Percentiles rank a stretch among this genome's conserved stretches.
These are phyloP conservation scores for Syndactyla subalaris DNA, from an alignment of 2,797 vertebrate species.

Conservation along the genomic window DNA sequence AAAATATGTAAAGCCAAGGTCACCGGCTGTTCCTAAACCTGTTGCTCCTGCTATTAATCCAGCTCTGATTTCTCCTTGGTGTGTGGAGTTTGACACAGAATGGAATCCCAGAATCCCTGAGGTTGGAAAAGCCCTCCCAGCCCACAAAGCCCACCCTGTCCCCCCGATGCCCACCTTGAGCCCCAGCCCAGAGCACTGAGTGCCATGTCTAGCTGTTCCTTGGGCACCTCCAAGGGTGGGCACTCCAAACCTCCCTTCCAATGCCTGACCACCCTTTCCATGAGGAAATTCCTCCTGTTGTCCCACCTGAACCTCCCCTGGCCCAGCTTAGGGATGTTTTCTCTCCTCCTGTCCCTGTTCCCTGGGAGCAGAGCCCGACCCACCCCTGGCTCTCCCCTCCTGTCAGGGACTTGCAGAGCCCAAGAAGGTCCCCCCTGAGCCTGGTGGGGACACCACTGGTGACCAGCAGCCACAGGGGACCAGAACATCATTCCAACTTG, in stretches of 20 bases:
- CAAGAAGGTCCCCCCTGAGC: neutral
- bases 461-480: too few species aligned
- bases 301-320: neutral
- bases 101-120: neutral
- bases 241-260: neutral
- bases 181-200: neutral
- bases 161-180: neutral
- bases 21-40: neutral
- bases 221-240: neutral
- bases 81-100: neutral
- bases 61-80: neutral
- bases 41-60: neutral
- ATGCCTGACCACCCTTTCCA: neutral
- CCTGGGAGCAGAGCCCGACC: neutral
- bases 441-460: too few species aligned
- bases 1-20: neutral
- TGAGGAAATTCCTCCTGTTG: neutral
- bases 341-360: neutral
- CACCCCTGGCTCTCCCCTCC: neutral
- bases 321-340: neutral
- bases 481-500: too few species aligned
- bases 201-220: neutral
- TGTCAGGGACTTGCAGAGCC: neutral
- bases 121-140: neutral
- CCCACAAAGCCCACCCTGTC: fast-evolving